phyloP scores from a whole-genome alignment of 2,888 invertebrate genomes.

The Teleogryllus oceanicus region DNA sequence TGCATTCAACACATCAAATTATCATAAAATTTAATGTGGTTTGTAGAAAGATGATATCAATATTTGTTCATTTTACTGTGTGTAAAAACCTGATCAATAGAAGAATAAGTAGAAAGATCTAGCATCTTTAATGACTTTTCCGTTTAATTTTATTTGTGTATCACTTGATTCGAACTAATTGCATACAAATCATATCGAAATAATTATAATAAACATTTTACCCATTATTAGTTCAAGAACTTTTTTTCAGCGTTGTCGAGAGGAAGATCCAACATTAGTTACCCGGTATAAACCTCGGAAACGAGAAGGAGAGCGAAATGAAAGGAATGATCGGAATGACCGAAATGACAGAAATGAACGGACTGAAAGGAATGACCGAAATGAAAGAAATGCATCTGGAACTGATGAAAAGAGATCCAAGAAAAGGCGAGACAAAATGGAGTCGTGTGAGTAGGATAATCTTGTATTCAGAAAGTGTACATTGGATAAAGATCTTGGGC shows the following conservation, averaged over 20 bases:
- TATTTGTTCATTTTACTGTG: too few relatives aligned
- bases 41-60: too few relatives aligned
- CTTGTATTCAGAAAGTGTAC: not conserved
- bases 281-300: slow-evolving; percentile 47
- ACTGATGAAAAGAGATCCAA: slow-evolving; percentile 42
- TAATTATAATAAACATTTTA: not conserved
- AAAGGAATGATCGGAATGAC: too few relatives aligned
- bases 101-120: too few relatives aligned
- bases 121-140: too few relatives aligned
- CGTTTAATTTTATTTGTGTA: too few relatives aligned
- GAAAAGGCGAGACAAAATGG: slow-evolving; percentile 39
- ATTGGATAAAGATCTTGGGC: not conserved
- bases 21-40: too few relatives aligned
- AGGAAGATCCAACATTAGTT: slow-evolving; percentile 72
- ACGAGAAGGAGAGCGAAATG: slow-evolving; percentile 38
- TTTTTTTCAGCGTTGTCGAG: slow-evolving; percentile 60
- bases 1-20: too few relatives aligned
- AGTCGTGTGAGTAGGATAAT: slow-evolving; percentile 29
- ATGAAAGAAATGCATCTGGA: slow-evolving; percentile 37
- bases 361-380: too few relatives aligned
- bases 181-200: not conserved
- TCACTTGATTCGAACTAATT: too few relatives aligned
- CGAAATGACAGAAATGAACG: too few relatives aligned
- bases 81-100: too few relatives aligned
- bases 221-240: not conserved